These are phyloP conservation scores for Drosophila sucinea DNA, from an alignment of 1,140 invertebrate genomes.

Conservation along the genomic window DNA sequence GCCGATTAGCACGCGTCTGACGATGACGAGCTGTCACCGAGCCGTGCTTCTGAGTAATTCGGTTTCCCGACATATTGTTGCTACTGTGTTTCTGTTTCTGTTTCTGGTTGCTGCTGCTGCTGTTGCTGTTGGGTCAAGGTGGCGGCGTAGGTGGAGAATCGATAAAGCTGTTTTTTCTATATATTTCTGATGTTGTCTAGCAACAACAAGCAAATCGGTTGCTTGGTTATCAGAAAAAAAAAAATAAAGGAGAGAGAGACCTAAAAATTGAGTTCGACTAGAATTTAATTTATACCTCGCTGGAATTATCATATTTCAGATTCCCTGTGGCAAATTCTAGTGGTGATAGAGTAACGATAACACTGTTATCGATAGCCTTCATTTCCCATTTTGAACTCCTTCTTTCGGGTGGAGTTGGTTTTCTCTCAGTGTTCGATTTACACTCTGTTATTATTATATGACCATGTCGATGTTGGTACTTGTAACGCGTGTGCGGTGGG, in stretches of 20 bases:
- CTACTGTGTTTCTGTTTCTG: not conserved
- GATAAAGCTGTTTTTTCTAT: conserved; percentile 42
- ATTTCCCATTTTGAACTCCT: not conserved
- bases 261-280: too few relatives aligned
- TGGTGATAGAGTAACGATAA: too few relatives aligned
- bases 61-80: conserved; percentile 12
- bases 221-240: conserved; percentile 33
- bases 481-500: conserved; percentile 24
- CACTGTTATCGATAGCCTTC: too few relatives aligned
- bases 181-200: conserved; percentile 47
- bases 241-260: not conserved
- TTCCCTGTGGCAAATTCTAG: too few relatives aligned
- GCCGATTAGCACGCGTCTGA: not conserved
- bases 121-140: conserved; percentile 5
- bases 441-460: conserved; percentile 50
- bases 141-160: conserved; percentile 10
- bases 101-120: not conserved
- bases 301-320: too few relatives aligned
- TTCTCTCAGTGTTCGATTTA: conserved; percentile 35
- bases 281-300: too few relatives aligned
- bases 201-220: conserved; percentile 50
- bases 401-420: not conserved
- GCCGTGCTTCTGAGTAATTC: not conserved
- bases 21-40: conserved; percentile 24
- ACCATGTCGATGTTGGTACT: conserved; percentile 19